Percentiles rank a stretch among this genome's conserved stretches.
These are phyloP conservation scores for Eulemur coronatus DNA, from an alignment of 2,797 vertebrate genomes.

Conservation along the genomic window DNA sequence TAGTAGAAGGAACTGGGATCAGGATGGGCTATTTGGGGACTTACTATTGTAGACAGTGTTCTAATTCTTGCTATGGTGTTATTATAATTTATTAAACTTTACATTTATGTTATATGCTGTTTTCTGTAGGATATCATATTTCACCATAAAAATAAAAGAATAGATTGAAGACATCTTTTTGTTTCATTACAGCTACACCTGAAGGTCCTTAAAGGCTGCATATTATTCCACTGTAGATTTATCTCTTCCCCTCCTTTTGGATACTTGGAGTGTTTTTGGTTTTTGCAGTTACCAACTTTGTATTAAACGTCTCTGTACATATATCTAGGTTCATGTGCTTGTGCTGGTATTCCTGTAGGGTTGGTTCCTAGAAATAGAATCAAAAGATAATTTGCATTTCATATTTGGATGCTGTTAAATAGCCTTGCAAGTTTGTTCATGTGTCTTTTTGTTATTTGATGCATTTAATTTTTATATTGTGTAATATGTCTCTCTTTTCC, in stretches of 20 bases:
- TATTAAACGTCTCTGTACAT: neutral
- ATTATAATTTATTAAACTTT: neutral
- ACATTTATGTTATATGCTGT: neutral
- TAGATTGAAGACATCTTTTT: neutral
- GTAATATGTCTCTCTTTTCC: neutral
- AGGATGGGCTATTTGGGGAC: neutral
- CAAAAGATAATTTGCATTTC: neutral
- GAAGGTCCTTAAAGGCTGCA: neutral
- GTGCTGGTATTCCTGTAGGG: neutral
- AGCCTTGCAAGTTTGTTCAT: neutral
- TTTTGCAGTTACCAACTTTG: neutral
- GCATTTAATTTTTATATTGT: neutral
- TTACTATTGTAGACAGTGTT: neutral
- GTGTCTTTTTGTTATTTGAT: neutral
- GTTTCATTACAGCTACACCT: neutral
- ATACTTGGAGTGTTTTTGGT: neutral
- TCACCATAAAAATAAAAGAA: neutral
- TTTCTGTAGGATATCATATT: neutral
- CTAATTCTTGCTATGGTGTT: neutral
- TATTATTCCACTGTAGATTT: neutral
- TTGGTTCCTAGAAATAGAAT: slow-evolving; percentile 5
- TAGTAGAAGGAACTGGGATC: neutral
- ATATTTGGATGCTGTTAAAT: neutral
- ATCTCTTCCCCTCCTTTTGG: neutral
- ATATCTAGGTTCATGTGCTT: neutral